Evolutionary conservation across 2,113 vertebrate species (phyloP), one percentile per base, ranked within the genome.

Genomic region (Anhinga rufa): DNA sequence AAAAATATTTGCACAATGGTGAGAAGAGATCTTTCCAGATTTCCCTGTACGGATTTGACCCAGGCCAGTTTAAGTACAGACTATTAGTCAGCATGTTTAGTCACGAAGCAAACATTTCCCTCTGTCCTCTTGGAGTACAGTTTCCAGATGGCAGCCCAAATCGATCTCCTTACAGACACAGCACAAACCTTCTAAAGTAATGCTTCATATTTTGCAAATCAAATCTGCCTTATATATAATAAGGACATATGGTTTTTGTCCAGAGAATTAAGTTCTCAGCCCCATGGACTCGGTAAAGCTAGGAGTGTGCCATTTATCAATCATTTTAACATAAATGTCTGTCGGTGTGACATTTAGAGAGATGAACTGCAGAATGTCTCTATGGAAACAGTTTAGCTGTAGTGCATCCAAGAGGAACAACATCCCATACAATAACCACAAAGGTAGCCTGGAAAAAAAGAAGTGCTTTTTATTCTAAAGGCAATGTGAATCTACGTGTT

Each of bases 361-460:
- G 84, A 86, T 40, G 76, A 92, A 93, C 21, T 75, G 89, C 82
- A 92, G 84, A 92, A 82, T 0, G 16, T 96, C 94, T 95, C 97
- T 96, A 96, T 97, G 95, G 95, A 96, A 97, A 97, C 95, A 74
- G 49, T 85, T 93, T 69, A n/a, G 77, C 55, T 84, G 4, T 49
- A 70, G 25, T 32, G 66, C 68, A 54, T 80, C 32, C 22, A 31
- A 54, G 44, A 82, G 38, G 55, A 95, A 48, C 40, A 52, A 31
- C 8, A 26, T 40, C 58, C 38, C 22, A 3, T 82, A 65, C 0
- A 1, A 44, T 70, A 84, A 78, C 29, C 31, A 54, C 29, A 89
- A 75, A 60, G 14, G 25, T 17, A 76, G 48, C 18, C 36, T 3
- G 2, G 12, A n/a, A 42, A 76, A 54, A 42, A 76, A 64, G 3